phyloP scores from a whole-genome alignment of 2,888 invertebrate species.

The Melipona bicolor region DNA sequence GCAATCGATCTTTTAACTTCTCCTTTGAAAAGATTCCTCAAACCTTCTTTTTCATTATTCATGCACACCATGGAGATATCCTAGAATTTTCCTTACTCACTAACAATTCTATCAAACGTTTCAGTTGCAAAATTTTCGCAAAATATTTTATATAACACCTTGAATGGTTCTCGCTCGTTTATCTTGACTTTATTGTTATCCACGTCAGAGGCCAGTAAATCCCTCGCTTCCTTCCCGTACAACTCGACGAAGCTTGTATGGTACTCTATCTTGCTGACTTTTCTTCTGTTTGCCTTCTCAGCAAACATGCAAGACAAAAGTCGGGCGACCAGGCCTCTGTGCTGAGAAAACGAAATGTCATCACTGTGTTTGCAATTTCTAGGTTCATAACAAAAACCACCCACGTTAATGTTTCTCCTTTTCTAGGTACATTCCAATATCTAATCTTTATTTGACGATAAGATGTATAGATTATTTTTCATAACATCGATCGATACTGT shows the following conservation, averaged over 20 bases:
- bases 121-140: no score
- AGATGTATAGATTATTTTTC: no score
- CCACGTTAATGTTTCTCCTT: not conserved
- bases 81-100: constrained; percentile 44
- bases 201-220: constrained; percentile 77
- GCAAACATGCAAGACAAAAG: constrained; percentile 79
- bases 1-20: constrained; percentile 81
- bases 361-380: constrained; percentile 9
- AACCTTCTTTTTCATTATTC: constrained; percentile 75
- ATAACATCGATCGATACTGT: no score
- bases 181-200: constrained; percentile 64
- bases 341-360: constrained; percentile 78
- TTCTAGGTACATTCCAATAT: not conserved
- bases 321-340: constrained; percentile 83
- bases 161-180: constrained; percentile 66
- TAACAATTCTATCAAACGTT: not conserved
- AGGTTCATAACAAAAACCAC: not conserved
- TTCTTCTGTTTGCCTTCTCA: constrained; percentile 72
- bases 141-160: constrained; percentile 55
- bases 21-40: constrained; percentile 81
- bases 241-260: constrained; percentile 83
- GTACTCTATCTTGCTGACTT: constrained; percentile 78
- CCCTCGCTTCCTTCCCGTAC: constrained; percentile 76
- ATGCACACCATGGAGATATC: constrained; percentile 73
- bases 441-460: no score